Evolutionary conservation across 2,888 invertebrate genomes (phyloP).

Genomic region (Lagria hirta): DNA sequence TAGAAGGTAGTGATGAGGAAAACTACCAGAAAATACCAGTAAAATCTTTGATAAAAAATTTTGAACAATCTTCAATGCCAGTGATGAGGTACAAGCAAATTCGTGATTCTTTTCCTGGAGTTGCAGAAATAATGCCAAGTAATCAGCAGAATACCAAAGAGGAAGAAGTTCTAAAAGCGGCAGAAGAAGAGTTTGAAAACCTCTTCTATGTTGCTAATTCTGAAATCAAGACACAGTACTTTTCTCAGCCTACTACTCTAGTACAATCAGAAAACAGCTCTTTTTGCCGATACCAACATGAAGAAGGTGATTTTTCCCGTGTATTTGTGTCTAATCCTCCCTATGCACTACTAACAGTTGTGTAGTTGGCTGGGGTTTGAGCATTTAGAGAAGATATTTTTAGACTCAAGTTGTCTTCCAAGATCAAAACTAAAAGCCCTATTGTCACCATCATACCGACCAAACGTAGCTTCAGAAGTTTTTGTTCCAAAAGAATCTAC

Average conservation of each 20-base stretch:
- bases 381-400: too few species aligned
- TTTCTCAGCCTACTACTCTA: conserved; percentile 35
- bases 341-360: too few species aligned
- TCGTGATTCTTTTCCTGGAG: conserved; percentile 47
- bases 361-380: too few species aligned
- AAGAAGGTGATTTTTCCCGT: too few species aligned
- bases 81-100: conserved; percentile 59
- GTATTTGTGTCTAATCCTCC: too few species aligned
- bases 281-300: conserved; percentile 50
- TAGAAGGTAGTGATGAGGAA: conserved; percentile 45
- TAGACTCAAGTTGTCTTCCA: conserved; percentile 43
- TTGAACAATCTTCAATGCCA: conserved; percentile 64
- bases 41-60: conserved; percentile 59
- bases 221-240: conserved; percentile 46
- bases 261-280: conserved; percentile 49
- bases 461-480: conserved; percentile 41
- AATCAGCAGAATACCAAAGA: conserved; percentile 16
- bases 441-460: conserved; percentile 45
- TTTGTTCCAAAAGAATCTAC: conserved; percentile 49
- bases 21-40: conserved; percentile 54
- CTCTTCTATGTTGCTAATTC: conserved; percentile 51
- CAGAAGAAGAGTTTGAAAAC: conserved; percentile 48
- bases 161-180: conserved; percentile 37
- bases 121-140: conserved; percentile 43
- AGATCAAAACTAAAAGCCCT: conserved; percentile 40